Evolutionary conservation across 2,888 invertebrate species (phyloP).

Genomic region (Leptarthrus brevirostris): DNA sequence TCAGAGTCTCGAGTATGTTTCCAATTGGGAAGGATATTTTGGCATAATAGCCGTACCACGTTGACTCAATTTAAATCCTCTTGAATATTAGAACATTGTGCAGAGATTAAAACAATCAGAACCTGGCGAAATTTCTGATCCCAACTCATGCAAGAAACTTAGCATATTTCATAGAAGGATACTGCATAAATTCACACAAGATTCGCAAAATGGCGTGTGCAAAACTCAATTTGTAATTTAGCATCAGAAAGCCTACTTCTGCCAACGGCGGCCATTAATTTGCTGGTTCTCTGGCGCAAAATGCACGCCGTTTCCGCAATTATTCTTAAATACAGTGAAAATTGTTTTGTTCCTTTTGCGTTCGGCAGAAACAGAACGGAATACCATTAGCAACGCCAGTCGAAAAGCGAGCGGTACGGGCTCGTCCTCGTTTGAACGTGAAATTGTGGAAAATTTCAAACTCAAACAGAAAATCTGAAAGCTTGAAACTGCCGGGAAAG

Average conservation of each 20-base stretch:
- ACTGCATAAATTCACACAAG: background rate
- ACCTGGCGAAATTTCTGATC: too few species aligned
- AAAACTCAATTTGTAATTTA: conserved; percentile 10
- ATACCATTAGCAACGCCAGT: conserved; percentile 2
- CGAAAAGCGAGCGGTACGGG: too few species aligned
- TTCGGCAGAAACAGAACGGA: background rate
- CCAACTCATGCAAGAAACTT: too few species aligned
- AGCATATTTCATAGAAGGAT: too few species aligned
- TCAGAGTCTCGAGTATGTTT: too few species aligned
- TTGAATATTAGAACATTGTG: too few species aligned
- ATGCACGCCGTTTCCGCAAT: conserved; percentile 38
- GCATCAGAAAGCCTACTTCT: background rate
- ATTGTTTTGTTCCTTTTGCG: conserved; percentile 23
- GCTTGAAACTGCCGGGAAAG: background rate
- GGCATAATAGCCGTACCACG: too few species aligned
- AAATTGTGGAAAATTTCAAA: conserved; percentile 28
- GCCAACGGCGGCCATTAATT: conserved; percentile 28
- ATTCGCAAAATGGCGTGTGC: background rate
- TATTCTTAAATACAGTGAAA: conserved; percentile 42
- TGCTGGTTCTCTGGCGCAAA: conserved; percentile 12
- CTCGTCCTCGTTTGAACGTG: conserved; percentile 1
- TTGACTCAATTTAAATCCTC: too few species aligned
- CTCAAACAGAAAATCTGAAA: conserved; percentile 17
- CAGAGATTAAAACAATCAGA: too few species aligned
- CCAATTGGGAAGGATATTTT: too few species aligned